A percentile compares a stretch with the other conserved stretches of the same genome.
Evolutionary conservation across 1,140 invertebrate species (phyloP).

Genomic region (Helicoverpa zea): DNA sequence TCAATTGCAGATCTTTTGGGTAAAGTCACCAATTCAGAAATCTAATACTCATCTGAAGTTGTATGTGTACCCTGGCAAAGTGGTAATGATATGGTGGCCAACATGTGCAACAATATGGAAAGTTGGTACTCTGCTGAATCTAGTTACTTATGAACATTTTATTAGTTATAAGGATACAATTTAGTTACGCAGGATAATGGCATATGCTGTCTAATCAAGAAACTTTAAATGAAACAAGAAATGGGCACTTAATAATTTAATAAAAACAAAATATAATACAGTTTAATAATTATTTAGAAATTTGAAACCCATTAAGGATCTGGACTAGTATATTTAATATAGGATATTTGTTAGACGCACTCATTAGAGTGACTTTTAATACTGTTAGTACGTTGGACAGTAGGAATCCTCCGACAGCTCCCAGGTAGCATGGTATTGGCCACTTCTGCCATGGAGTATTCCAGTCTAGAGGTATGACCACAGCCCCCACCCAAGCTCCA

Average conservation of each 20-base stretch:
- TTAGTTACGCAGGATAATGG: too few species aligned
- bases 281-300: constrained; percentile 62
- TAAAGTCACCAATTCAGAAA: too few species aligned
- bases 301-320: constrained; percentile 70
- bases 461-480: constrained; percentile 97
- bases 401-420: constrained; percentile 90
- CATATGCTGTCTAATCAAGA: not conserved
- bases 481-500: constrained; percentile 95
- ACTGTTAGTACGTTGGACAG: constrained; percentile 87
- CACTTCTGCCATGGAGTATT: constrained; percentile 95
- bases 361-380: constrained; percentile 73
- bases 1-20: too few species aligned
- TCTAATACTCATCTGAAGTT: too few species aligned
- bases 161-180: too few species aligned
- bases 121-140: too few species aligned
- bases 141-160: too few species aligned
- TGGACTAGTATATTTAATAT: constrained; percentile 70
- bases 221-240: constrained; percentile 1
- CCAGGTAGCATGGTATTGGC: constrained; percentile 92
- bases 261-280: constrained; percentile 1
- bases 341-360: constrained; percentile 73
- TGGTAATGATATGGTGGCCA: too few species aligned
- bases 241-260: constrained; percentile 11
- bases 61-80: too few species aligned
- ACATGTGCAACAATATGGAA: too few species aligned